Base-by-base conservation (phyloP, 2,888 invertebrate species). In the Drosophila paranaensis region DNA sequence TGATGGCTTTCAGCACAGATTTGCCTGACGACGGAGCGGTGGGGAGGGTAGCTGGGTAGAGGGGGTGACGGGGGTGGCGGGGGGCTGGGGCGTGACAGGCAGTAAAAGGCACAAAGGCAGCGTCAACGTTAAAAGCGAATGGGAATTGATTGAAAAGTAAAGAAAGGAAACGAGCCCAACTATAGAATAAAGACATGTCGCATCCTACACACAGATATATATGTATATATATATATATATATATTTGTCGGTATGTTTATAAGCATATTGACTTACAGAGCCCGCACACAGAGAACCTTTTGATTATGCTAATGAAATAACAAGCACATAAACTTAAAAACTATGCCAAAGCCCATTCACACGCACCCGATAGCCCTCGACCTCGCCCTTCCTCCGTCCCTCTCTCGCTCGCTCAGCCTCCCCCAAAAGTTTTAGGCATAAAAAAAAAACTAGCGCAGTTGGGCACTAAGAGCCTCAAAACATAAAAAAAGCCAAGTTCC, bases 301-400 rank as follows among this genome's bases (percentile, higher is more conserved):
- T 80, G 88, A 88, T 86, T 86, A 86, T 86, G 85, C 85, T 86
- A 86, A 86, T 88, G 87, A 86, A 88, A 86, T 86, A 88, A 83
- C 85, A 86, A 80, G 87, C 76, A 74, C 74, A 83, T 86, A 80
- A 88, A 83, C 82, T 84, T 81, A 72, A 79, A 81, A 82, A 83
- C 88, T 87, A 84, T 84, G 82, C 78, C 78, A 67, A 71, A 53
- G 60, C 68, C 70, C 79, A 79, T 79, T 79, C 77, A 78, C 85
- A 85, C 82, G 68, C 84, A 71, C 79, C 20, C 53, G 9, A 37
- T 25, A 13, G 39, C 57, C 25, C 55, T 14, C 25, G 27, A 16
- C 6, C 25, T 2, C 25, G 9, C 25, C 6, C 43, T 25, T 20
- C 20, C 54, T 30, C 51, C 11, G 33, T 14, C 30, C 39, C 27